Percentiles rank a stretch among this genome's conserved stretches.
Conservation (phyloP, 2,888 invertebrate genomes). For the Cylloceria caligata region DNA sequence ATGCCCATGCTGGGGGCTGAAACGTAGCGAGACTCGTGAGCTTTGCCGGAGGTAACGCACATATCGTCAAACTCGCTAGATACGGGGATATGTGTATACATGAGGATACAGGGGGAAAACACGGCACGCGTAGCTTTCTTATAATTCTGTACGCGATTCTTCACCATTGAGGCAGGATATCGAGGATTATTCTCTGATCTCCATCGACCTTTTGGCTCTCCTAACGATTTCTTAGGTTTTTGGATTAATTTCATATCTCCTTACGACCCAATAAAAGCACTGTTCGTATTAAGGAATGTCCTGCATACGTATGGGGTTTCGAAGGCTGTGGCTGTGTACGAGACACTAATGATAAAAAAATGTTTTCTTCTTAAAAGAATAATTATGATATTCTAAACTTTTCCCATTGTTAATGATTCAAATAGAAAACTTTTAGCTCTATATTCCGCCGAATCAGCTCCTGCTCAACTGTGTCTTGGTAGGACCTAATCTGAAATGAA, state of each 20-base stretch:
- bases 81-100: not conserved
- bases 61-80: not conserved
- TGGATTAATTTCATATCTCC: slow-evolving; percentile 15
- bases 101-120: not conserved
- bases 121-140: slow-evolving; percentile 29
- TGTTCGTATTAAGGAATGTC: not conserved
- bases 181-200: slow-evolving; percentile 13
- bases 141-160: not conserved
- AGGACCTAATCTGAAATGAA: too few species aligned
- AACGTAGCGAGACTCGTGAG: slow-evolving; percentile 29
- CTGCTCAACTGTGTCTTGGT: not conserved
- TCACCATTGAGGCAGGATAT: not conserved
- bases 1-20: slow-evolving; percentile 13
- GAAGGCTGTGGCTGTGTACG: not conserved
- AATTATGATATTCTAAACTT: not conserved
- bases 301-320: not conserved
- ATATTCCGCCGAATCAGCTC: not conserved
- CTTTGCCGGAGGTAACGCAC: slow-evolving; percentile 20
- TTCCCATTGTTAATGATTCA: not conserved
- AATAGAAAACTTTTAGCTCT: not conserved
- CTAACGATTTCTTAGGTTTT: not conserved
- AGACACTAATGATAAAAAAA: not conserved
- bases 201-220: not conserved
- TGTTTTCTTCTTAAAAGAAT: not conserved
- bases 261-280: slow-evolving; percentile 6